Base-by-base conservation (phyloP, 2,797 vertebrate species). In the Acanthornis magna region DNA sequence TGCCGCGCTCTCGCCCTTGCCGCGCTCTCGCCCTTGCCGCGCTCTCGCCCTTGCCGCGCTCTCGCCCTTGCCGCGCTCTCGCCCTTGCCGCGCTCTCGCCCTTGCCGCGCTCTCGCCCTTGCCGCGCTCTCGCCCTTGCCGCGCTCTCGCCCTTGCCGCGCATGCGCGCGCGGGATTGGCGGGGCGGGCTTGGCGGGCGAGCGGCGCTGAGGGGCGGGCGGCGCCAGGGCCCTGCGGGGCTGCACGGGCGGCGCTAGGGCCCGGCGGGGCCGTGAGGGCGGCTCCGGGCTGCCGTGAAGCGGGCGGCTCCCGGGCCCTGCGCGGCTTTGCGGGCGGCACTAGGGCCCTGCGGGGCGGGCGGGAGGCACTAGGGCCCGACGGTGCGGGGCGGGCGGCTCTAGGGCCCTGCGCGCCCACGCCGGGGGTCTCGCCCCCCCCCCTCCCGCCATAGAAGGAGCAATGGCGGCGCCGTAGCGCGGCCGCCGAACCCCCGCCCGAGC, bases 281-380 rank as follows among this genome's bases (percentile, higher is more conserved):
- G 76, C 76, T 11, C 13, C 18, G 3, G 36, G 34, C 60, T 72
- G n/a, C 40, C 4, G 72, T 12, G 57, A 9, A 10, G 45, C 36
- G 38, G 60, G 58, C 47, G 30, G 73, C 47, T 8, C 38, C 30
- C 5, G 61, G 50, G 40, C 61, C 61, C 60, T 2, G 50, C 61
- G 32, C 38, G 50, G 26, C 60, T 2, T 2, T 14, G 18, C 13
- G 26, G 60, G 38, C 42, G 61, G 61, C 75, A 3, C 7, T 55
- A 47, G 75, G 75, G 60, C 76, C 62, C 62, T 34, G 63, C 63
- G 12, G 53, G 34, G 9, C 42, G 9, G 51, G 50, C n/a, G 71
- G 79, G 66, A 62, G 93, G 94, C 84, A 30, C 92, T 81, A 81
- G 77, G 92, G 91, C 92, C 92, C 42, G 45, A 62, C 45, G 16